Percentiles rank a stretch among this genome's conserved stretches.
Conservation (phyloP, 2,797 vertebrate genomes). For the Limnodromus scolopaceus region DNA sequence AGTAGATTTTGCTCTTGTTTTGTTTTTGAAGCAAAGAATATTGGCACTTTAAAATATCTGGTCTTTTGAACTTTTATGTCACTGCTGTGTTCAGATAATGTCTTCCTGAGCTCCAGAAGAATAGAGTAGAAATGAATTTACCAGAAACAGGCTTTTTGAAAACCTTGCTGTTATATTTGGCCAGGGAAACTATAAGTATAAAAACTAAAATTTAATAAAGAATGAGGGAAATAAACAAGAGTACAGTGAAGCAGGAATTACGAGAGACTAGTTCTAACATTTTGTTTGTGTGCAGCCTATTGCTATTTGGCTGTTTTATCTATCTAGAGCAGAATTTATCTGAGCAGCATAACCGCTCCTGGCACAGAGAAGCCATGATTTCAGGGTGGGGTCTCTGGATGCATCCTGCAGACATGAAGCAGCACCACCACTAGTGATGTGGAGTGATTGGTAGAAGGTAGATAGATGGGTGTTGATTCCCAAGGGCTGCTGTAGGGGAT, state of each 20-base stretch:
- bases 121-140: neutral
- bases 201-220: neutral
- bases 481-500: neutral
- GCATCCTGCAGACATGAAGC: neutral
- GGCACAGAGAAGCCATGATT: neutral
- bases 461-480: neutral
- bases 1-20: neutral
- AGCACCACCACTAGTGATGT: accelerated
- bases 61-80: neutral
- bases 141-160: neutral
- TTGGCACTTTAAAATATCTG: neutral
- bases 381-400: neutral
- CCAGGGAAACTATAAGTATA: neutral
- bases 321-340: neutral
- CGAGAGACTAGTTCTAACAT: neutral
- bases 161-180: neutral
- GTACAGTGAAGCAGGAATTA: neutral
- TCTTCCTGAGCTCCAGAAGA: neutral
- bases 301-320: neutral
- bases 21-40: neutral
- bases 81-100: neutral
- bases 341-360: neutral
- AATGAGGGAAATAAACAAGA: neutral
- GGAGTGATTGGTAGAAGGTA: too few relatives aligned
- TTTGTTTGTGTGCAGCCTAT: neutral